These are phyloP conservation scores for Eucera pruinosa DNA, from an alignment of 2,888 invertebrate species.

Conservation along the genomic window DNA sequence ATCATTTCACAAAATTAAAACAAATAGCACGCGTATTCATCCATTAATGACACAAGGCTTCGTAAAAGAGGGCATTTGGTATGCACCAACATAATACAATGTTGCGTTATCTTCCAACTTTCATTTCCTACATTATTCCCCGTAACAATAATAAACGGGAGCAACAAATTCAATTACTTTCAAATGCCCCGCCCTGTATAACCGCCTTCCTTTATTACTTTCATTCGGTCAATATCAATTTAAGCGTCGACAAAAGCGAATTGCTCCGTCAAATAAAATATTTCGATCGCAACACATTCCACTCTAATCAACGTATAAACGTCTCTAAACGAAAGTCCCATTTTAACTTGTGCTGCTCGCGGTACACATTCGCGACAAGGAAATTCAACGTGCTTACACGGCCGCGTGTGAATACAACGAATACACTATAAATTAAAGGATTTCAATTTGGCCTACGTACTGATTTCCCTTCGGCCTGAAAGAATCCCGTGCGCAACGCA, in stretches of 20 bases:
- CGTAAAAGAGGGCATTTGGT: no score
- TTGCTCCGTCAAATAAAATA: background rate
- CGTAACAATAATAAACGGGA: no score
- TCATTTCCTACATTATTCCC: background rate
- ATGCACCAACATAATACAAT: no score
- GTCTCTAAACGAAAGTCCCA: background rate
- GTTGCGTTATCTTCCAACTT: background rate
- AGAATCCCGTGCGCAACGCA: conserved; percentile 10
- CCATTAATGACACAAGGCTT: no score
- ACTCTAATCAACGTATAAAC: background rate
- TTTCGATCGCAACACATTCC: background rate
- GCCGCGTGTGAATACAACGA: no score
- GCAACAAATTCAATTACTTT: background rate
- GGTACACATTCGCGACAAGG: no score
- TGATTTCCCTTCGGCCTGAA: conserved; percentile 7
- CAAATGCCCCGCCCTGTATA: background rate
- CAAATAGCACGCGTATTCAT: no score
- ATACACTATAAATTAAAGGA: conserved; percentile 15
- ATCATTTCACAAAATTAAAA: no score
- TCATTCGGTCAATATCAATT: background rate
- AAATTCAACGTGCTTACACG: no score
- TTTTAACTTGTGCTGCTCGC: background rate
- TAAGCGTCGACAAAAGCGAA: background rate
- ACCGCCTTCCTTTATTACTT: background rate
- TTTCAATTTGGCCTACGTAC: conserved; percentile 14